phyloP scores from a whole-genome alignment of 2,113 vertebrate genomes.

The Amphiprion ocellaris region DNA sequence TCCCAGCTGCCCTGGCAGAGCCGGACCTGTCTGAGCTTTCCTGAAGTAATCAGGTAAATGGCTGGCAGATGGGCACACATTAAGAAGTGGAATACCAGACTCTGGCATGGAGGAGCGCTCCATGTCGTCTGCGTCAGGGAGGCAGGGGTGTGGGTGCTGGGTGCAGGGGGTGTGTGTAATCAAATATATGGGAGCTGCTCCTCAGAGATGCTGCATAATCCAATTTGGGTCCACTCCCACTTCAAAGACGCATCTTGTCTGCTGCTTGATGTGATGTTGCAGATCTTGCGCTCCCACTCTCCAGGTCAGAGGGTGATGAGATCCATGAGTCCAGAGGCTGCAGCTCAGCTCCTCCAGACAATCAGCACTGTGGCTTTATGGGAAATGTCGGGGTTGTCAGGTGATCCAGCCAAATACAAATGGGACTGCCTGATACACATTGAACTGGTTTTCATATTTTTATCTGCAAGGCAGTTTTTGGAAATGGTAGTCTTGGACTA shows the following conservation, averaged over 20 bases:
- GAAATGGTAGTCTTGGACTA: constrained; percentile 29
- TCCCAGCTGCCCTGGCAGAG: constrained; percentile 54
- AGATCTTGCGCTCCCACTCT: constrained; percentile 61
- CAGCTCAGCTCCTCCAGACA: constrained; percentile 35
- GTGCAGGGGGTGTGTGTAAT: constrained; percentile 66
- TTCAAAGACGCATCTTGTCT: constrained; percentile 74
- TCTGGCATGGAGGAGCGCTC: constrained; percentile 43
- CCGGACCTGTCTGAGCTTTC: constrained; percentile 49
- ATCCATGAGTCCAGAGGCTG: constrained; percentile 56
- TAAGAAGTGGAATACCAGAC: constrained; percentile 55
- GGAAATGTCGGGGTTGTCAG: constrained; percentile 34
- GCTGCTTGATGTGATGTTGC: constrained; percentile 69
- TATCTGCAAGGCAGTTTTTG: not conserved
- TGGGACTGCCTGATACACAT: not conserved
- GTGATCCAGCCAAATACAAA: constrained; percentile 33
- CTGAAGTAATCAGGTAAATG: constrained; percentile 80
- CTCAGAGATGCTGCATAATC: constrained; percentile 70
- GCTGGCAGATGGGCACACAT: constrained; percentile 71
- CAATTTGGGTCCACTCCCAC: constrained; percentile 70
- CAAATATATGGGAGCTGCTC: constrained; percentile 77
- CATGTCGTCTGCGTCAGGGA: constrained; percentile 47
- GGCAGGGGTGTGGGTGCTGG: constrained; percentile 43
- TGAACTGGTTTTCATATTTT: constrained; percentile 1
- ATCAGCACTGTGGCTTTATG: constrained; percentile 18
- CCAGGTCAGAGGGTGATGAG: constrained; percentile 68